Conservation (phyloP, 2,888 invertebrate genomes). For the Branchinecta sandiegonensis region DNA sequence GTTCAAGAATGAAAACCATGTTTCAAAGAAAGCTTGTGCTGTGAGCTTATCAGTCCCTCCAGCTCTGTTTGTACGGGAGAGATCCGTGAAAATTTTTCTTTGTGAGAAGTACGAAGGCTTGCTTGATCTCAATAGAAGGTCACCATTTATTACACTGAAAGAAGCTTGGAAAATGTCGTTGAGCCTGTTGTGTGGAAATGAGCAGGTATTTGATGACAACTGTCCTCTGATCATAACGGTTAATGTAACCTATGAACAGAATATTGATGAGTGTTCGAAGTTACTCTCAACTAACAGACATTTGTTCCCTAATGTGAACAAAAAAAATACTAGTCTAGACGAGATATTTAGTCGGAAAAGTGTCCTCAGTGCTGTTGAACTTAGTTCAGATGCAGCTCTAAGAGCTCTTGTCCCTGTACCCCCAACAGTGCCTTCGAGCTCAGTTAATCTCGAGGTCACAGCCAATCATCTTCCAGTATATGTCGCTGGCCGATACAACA, state of each 20-base stretch:
- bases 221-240: slow-evolving; percentile 40
- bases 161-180: slow-evolving; percentile 62
- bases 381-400: slow-evolving; percentile 39
- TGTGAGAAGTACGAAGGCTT: slow-evolving; percentile 39
- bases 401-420: slow-evolving; percentile 41
- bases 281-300: slow-evolving; percentile 39
- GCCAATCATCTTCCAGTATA: slow-evolving; percentile 47
- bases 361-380: slow-evolving; percentile 43
- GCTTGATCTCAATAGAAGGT: slow-evolving; percentile 32
- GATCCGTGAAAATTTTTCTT: slow-evolving; percentile 46
- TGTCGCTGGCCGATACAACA: slow-evolving; percentile 61
- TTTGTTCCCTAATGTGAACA: slow-evolving; percentile 25
- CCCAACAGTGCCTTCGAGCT: slow-evolving; percentile 37
- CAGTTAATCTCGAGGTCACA: slow-evolving; percentile 39
- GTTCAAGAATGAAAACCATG: neutral
- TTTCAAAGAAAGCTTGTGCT: slow-evolving; percentile 40
- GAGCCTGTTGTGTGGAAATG: slow-evolving; percentile 44
- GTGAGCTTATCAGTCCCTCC: slow-evolving; percentile 57
- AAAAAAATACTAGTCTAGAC: slow-evolving; percentile 36
- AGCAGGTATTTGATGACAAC: slow-evolving; percentile 42
- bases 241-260: slow-evolving; percentile 44
- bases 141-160: slow-evolving; percentile 43
- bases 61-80: slow-evolving; percentile 49
- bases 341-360: slow-evolving; percentile 49
- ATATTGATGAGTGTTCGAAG: slow-evolving; percentile 44